Evolutionary conservation across 2,113 vertebrate genomes (phyloP), one percentile per base, ranked within the genome.

Genomic region (Morphnarchus princeps): DNA sequence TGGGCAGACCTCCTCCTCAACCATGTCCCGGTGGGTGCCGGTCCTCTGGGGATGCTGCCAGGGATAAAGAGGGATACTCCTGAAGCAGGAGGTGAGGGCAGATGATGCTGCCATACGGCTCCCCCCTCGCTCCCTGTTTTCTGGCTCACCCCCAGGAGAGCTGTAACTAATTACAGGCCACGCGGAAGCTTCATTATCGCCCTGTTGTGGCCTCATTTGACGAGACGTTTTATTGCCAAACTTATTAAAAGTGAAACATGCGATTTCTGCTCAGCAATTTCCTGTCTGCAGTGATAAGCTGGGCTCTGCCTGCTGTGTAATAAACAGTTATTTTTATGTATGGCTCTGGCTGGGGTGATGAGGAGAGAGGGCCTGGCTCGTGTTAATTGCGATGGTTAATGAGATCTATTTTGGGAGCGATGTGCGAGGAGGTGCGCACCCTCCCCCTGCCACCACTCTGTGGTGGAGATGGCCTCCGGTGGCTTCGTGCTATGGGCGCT

Each of bases 221-320:
- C 38, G 69, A 97, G 96, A 96, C 89, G 9, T 94, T 98, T 98
- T 97, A 97, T 97, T 97, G 97, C 96, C 96, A 97, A 97, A 98
- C 96, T 98, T 98, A 98, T 98, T 98, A 98, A 95, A 97, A 97
- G 97, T 89, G 94, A 97, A 98, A 98, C 72, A 91, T 96, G 95
- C 29, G n/a, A 90, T 86, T 98, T 96, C 96, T 95, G 95, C 54
- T 14, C 91, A 97, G 97, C 97, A 98, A 98, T 98, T 98, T 98
- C 97, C 98, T 98, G 97, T 97, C 97, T 94, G 95, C 93, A 65
- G 97, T 8, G 97, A 98, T 98, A 98, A 98, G 97, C 97, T 1
- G 7, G 91, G 97, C 94, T 93, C 93, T 95, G 94, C 97, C 96
- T 2, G 73, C 97, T 96, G 96, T 88, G 94, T 89, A 97, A 97